Evolutionary conservation across 2,797 vertebrate genomes (phyloP), one percentile per base, ranked within the genome.

Genomic region (Xenentodon cancila): DNA sequence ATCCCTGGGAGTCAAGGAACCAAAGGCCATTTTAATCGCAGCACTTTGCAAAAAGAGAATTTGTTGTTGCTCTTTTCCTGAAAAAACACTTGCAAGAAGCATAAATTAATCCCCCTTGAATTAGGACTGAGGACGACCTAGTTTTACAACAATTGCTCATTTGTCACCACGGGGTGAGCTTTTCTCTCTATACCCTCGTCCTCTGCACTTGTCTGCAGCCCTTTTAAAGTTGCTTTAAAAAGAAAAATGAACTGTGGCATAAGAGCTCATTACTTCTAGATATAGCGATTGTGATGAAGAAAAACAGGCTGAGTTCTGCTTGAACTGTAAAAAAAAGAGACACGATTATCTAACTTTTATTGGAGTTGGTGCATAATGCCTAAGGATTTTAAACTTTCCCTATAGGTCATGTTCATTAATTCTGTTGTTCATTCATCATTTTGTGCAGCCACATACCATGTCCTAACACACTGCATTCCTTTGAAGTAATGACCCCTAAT

Each of bases 101-200:
- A 77, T 68, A 88, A 90, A 88, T 83, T 68, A 89, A 85, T 87
- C 82, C 73, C 69, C 51, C 9, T 56, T 49, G 45, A 80, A 70
- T 79, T 37, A 58, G 79, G 60, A 81, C 66, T 12, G 22, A 65
- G 80, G 71, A 71, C 73, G 73, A 84, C 86, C 87, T 79, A 88
- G 67, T 88, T 90, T 75, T 62, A 64, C n/a, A 87, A 89, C 91
- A 89, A 91, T 85, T 58, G 71, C 78, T 86, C 80, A 65, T 72
- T 90, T 88, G 83, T 88, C 78, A 73, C 53, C 25, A 64, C 17
- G 5, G 60, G 75, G 55, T 42, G 63, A 73, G 68, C 46, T 59
- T 81, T 68, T 52, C 45, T 45, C 71, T 66, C 60, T 20, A 7
- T 61, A 68, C 63, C 67, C 69, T 83, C 68, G 52, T 34, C 71